These are phyloP conservation scores for Heliothis subflexa DNA, from an alignment of 1,140 invertebrate genomes.

Conservation along the genomic window DNA sequence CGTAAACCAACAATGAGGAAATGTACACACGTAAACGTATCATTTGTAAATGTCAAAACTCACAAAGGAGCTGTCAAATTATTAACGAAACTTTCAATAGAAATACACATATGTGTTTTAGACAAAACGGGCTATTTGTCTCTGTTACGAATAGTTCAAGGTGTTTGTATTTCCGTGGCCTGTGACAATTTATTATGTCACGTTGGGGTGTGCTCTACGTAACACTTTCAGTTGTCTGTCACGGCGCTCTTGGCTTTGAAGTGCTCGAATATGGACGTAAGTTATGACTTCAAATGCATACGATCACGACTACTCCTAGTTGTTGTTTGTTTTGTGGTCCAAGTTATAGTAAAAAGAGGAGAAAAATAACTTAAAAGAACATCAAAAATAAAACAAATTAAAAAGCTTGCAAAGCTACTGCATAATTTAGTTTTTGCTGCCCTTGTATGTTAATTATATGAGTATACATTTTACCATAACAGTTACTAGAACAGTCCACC, in stretches of 20 bases:
- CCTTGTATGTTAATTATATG: no score
- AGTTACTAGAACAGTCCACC: not conserved
- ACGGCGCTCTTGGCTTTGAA: constrained; percentile 49
- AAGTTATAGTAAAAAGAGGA: constrained; percentile 48
- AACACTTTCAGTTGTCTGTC: constrained; percentile 66
- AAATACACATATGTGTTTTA: constrained; percentile 44
- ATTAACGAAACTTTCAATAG: constrained; percentile 49
- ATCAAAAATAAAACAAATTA: not conserved
- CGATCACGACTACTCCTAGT: constrained; percentile 61
- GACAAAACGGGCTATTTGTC: constrained; percentile 61
- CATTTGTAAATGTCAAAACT: constrained; percentile 53
- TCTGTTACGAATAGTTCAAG: constrained; percentile 62
- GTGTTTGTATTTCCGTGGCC: constrained; percentile 62
- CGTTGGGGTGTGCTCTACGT: constrained; percentile 60
- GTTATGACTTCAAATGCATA: constrained; percentile 69
- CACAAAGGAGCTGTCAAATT: constrained; percentile 42
- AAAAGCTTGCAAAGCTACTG: not conserved
- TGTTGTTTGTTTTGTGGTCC: constrained; percentile 47
- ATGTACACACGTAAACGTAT: constrained; percentile 29
- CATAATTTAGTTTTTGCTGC: no score
- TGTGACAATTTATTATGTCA: constrained; percentile 61
- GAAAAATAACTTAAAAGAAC: not conserved
- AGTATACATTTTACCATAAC: not conserved
- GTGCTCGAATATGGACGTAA: constrained; percentile 59
- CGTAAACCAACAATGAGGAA: constrained; percentile 48